phyloP scores from a whole-genome alignment of 2,888 invertebrate genomes.

The Drosophila kokeensis region DNA sequence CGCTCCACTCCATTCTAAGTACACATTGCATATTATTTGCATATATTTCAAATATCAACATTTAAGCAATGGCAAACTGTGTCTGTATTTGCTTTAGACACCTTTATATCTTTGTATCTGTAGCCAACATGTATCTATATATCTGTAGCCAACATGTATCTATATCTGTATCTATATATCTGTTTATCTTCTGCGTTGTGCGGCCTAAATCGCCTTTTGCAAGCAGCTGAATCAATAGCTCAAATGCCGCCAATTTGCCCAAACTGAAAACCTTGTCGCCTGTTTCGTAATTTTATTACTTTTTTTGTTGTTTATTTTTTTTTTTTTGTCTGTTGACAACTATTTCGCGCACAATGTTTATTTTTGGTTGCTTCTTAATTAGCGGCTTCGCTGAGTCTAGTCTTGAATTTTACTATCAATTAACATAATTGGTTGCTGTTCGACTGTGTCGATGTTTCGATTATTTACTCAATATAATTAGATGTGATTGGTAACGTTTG shows the following conservation, averaged over 20 bases:
- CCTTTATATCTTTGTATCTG: constrained; percentile 25
- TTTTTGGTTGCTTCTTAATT: constrained; percentile 51
- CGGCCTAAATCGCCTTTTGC: constrained; percentile 49
- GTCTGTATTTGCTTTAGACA: constrained; percentile 17
- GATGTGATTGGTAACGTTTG: constrained; percentile 57
- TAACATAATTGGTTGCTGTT: constrained; percentile 71
- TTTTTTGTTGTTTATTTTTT: neutral
- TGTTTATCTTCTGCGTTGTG: neutral
- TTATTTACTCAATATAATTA: constrained; percentile 61
- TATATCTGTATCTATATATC: neutral
- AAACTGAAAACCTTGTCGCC: constrained; percentile 58
- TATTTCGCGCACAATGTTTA: constrained; percentile 54
- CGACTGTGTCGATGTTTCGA: constrained; percentile 21
- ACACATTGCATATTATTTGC: constrained; percentile 48
- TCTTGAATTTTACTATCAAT: constrained; percentile 72
- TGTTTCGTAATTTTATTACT: neutral
- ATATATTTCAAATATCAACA: constrained; percentile 54
- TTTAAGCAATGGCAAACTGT: constrained; percentile 56
- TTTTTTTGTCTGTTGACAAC: constrained; percentile 54
- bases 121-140: constrained; percentile 5
- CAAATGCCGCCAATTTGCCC: constrained; percentile 42
- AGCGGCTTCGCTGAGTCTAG: constrained; percentile 45
- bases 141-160: neutral
- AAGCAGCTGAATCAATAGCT: constrained; percentile 61
- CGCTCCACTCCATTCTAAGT: neutral